A percentile compares a stretch with the other conserved stretches of the same genome.
Conservation (phyloP, 2,797 vertebrate genomes). For the Onychomys arenicola region DNA sequence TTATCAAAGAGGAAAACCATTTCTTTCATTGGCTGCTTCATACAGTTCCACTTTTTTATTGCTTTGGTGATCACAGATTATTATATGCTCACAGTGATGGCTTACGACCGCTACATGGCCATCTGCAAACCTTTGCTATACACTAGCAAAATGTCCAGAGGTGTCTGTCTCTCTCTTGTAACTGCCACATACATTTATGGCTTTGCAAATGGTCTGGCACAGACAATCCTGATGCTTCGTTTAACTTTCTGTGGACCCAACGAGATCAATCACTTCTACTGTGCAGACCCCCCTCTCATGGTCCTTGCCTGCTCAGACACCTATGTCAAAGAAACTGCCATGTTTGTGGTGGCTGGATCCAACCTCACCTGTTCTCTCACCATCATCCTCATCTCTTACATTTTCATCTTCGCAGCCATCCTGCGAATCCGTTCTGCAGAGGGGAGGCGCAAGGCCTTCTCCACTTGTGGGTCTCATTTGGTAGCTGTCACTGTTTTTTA, state of each 20-base stretch:
- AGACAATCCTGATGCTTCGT: slow-evolving; percentile 71
- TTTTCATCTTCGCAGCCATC: slow-evolving; percentile 75
- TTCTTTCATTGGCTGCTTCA: slow-evolving; percentile 71
- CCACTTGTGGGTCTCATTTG: slow-evolving; percentile 80
- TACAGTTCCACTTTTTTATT: slow-evolving; percentile 79
- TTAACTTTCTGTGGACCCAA: slow-evolving; percentile 79
- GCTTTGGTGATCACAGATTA: slow-evolving; percentile 76
- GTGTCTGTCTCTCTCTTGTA: slow-evolving; percentile 59
- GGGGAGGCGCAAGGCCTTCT: slow-evolving; percentile 80
- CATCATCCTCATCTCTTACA: slow-evolving; percentile 77
- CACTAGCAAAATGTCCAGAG: slow-evolving; percentile 71
- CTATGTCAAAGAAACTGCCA: slow-evolving; percentile 67
- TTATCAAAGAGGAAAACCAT: slow-evolving; percentile 76
- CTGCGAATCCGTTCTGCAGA: slow-evolving; percentile 73
- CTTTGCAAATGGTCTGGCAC: slow-evolving; percentile 68
- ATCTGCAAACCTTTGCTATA: slow-evolving; percentile 81
- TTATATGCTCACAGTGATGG: slow-evolving; percentile 77
- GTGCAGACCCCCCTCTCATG: slow-evolving; percentile 78
- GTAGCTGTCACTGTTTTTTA: slow-evolving; percentile 79
- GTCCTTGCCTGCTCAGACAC: slow-evolving; percentile 79
- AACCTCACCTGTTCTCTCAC: slow-evolving; percentile 75
- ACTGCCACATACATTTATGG: slow-evolving; percentile 61
- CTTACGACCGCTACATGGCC: slow-evolving; percentile 78
- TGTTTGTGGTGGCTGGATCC: slow-evolving; percentile 72
- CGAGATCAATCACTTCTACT: slow-evolving; percentile 81